Percentiles rank a stretch among this genome's conserved stretches.
These are phyloP conservation scores for Cryptus armator DNA, from an alignment of 2,888 invertebrate species.

Conservation along the genomic window DNA sequence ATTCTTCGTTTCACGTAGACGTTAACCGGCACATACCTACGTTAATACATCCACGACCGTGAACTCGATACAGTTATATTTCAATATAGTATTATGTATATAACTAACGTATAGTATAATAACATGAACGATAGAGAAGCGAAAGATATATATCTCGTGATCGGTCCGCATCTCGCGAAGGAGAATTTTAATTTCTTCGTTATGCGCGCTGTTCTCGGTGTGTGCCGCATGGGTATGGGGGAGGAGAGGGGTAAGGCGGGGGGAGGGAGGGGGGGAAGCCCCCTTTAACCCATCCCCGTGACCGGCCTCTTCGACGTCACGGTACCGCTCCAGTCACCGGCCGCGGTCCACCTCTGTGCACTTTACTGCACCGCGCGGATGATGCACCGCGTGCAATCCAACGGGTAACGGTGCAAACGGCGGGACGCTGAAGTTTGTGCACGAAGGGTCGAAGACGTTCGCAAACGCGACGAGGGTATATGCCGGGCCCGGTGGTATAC, in stretches of 20 bases:
- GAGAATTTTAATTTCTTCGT: conserved; percentile 61
- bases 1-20: conserved; percentile 48
- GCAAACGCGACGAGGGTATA: conserved; percentile 51
- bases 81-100: conserved; percentile 36
- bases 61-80: conserved; percentile 64
- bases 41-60: conserved; percentile 56
- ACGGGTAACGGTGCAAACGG: conserved; percentile 59
- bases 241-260: no score
- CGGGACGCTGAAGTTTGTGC: conserved; percentile 62
- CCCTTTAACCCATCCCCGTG: conserved; percentile 18
- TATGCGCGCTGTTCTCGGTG: conserved; percentile 31
- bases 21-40: conserved; percentile 27
- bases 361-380: conserved; percentile 39
- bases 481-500: background rate
- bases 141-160: conserved; percentile 60
- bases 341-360: conserved; percentile 56
- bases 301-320: conserved; percentile 51
- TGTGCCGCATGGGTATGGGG: conserved; percentile 42
- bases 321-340: conserved; percentile 52
- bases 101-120: conserved; percentile 37
- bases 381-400: conserved; percentile 58
- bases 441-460: conserved; percentile 63
- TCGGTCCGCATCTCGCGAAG: conserved; percentile 61
- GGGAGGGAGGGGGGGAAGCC: background rate
- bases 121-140: conserved; percentile 50